Evolutionary conservation across 2,797 vertebrate species (phyloP).

Genomic region (Phataginus tricuspis): DNA sequence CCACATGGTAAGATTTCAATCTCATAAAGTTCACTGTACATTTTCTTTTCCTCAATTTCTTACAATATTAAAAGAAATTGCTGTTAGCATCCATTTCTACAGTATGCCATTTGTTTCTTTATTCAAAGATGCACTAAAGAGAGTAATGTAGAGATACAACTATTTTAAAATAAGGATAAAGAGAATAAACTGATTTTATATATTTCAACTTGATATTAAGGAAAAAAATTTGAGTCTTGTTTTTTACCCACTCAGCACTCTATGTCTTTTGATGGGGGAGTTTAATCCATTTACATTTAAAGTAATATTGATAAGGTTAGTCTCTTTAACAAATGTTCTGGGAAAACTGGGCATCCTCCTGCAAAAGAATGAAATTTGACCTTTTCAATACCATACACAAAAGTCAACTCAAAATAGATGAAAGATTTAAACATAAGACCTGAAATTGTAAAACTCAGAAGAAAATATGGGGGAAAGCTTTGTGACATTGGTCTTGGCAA

Average conservation of each 20-base stretch:
- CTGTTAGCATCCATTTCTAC: not conserved
- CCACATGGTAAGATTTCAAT: not conserved
- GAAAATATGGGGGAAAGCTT: not conserved
- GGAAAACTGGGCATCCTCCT: not conserved
- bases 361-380: not conserved
- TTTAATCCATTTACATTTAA: not conserved
- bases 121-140: not conserved
- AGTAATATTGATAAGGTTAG: not conserved
- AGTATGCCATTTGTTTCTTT: not conserved
- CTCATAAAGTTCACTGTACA: not conserved
- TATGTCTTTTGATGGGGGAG: not conserved
- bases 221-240: not conserved
- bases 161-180: slow-evolving; percentile 29
- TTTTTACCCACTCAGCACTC: not conserved
- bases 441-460: not conserved
- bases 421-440: not conserved
- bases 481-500: not conserved
- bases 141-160: not conserved
- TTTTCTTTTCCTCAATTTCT: not conserved
- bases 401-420: not conserved
- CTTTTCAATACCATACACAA: not conserved
- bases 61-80: not conserved
- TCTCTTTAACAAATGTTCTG: not conserved
- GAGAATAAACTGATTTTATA: not conserved
- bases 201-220: not conserved